Evolutionary conservation across 2,888 invertebrate species (phyloP), one percentile per base, ranked within the genome.

Genomic region (Callinectes sapidus): DNA sequence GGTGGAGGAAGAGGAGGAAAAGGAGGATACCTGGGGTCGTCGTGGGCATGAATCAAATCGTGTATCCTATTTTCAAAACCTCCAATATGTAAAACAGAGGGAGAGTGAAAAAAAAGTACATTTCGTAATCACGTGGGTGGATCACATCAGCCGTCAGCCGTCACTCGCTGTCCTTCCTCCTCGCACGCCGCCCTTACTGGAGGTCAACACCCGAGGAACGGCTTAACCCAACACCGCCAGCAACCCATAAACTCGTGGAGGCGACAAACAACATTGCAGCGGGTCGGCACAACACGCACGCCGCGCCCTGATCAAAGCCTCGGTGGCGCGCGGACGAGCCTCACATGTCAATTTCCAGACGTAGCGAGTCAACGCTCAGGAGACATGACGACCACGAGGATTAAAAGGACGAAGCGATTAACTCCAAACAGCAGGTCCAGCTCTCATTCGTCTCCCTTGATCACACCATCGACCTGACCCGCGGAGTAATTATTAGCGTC

Each of bases 401-500:
- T 81, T 81, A 81, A 81, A 71, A 81, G 81, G 81, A 81, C 35
- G 35, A 28, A 81, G 16, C 81, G 81, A 81, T 81, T 81, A 81
- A 28, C 8, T 13, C 71, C n/a, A 71, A 71, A n/a, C 71, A 71
- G 71, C 71, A 71, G 71, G 71, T 71, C 71, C 28, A 10, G 28
- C 10, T 71, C 71, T 23, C 71, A 71, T 71, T 71, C 10, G 28
- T 71, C 71, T 71, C 28, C 28, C 71, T 71, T 28, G n/a, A 71
- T 71, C 71, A 71, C 71, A n/a, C 71, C 81, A 81, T 35, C 32
- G 81, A 35, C 81, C 81, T 35, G 81, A 23, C 16, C 81, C 81
- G 81, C 81, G 32, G 81, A 35, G 81, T 81, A 81, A 81, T 81
- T 81, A 81, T 81, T 81, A 81, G 81, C 81, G 81, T 81, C 35